phyloP scores from a whole-genome alignment of 92 coral and sea anemone species.

The Anthopleura xanthogrammica region DNA sequence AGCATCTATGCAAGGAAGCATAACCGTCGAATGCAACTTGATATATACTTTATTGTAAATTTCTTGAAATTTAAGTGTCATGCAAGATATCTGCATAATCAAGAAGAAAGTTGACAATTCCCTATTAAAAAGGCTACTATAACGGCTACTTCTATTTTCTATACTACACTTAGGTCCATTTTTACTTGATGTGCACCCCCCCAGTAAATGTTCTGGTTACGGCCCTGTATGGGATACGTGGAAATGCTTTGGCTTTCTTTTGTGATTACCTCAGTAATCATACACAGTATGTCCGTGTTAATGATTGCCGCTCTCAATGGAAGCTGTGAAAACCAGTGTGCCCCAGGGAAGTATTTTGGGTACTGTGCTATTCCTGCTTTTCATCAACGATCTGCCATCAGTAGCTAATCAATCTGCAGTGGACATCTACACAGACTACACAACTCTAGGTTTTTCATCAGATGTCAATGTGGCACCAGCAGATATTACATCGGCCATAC shows the following conservation, averaged over 20 bases:
- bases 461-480: conserved; percentile 17
- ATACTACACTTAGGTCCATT: not conserved
- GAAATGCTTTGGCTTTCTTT: conserved; percentile 12
- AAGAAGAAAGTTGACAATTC: not conserved
- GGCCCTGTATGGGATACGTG: not conserved
- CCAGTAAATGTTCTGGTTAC: conserved; percentile 2
- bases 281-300: conserved; percentile 22
- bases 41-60: too few relatives aligned
- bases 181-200: conserved; percentile 1
- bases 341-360: conserved; percentile 24
- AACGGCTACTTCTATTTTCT: not conserved
- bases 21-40: not conserved
- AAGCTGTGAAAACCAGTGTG: conserved; percentile 4
- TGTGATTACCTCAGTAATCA: conserved; percentile 17
- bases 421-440: conserved; percentile 41
- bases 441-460: conserved; percentile 24
- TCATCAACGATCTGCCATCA: conserved; percentile 30
- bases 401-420: conserved; percentile 17
- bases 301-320: conserved; percentile 21
- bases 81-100: not conserved
- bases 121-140: not conserved
- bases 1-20: not conserved
- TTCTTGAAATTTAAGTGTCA: not conserved
- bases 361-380: conserved; percentile 29
- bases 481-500: conserved; percentile 8